Evolutionary conservation across 2,113 vertebrate species (phyloP).

Genomic region (Coptodon rendalli): DNA sequence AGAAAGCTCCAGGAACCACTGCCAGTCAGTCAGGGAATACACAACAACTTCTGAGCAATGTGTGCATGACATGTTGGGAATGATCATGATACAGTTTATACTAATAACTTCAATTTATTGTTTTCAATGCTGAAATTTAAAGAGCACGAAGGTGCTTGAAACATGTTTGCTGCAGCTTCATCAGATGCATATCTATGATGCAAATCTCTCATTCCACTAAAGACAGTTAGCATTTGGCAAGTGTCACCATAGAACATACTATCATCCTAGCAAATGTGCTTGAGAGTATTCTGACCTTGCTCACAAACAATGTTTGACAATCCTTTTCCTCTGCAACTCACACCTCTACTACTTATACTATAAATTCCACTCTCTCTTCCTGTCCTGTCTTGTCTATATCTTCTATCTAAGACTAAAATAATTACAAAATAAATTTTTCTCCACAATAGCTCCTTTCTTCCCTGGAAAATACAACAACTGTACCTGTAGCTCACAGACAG

Average conservation of each 20-base stretch:
- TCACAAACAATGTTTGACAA: background rate
- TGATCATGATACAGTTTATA: background rate
- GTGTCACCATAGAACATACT: background rate
- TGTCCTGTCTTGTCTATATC: background rate
- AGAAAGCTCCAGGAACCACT: background rate
- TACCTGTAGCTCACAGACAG: background rate
- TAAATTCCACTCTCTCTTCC: background rate
- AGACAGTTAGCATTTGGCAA: background rate
- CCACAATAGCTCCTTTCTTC: background rate
- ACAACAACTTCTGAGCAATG: background rate
- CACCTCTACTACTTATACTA: background rate
- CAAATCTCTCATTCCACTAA: background rate
- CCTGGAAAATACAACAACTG: background rate
- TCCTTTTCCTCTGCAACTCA: background rate
- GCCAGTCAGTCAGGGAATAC: background rate
- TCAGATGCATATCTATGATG: background rate
- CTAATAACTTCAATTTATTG: background rate
- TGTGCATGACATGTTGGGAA: background rate
- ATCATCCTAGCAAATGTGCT: background rate
- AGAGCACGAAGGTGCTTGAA: background rate
- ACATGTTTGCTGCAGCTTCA: background rate
- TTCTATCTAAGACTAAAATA: background rate
- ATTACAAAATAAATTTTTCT: rapidly evolving
- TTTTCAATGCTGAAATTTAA: background rate
- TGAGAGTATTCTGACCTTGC: background rate